Conservation (phyloP, 2,113 vertebrate species). For the Eonycteris spelaea region DNA sequence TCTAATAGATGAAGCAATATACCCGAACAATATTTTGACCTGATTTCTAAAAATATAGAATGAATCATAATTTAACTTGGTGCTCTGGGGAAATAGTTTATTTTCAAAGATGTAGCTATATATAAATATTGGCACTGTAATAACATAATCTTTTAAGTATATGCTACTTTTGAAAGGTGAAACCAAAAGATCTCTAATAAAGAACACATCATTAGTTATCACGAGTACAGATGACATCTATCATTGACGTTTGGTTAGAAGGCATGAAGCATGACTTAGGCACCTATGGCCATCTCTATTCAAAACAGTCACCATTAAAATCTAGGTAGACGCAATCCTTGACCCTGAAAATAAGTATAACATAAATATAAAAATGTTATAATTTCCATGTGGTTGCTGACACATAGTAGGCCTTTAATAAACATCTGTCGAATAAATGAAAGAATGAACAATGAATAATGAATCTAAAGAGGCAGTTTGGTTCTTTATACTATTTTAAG, state of each 20-base stretch:
- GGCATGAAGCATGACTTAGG: constrained; percentile 5
- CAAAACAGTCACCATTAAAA: neutral
- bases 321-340: neutral
- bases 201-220: neutral
- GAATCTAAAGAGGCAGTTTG: neutral
- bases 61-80: constrained; percentile 46
- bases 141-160: constrained; percentile 21
- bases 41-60: constrained; percentile 49
- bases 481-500: constrained; percentile 10
- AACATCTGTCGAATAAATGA: neutral
- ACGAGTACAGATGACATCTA: neutral
- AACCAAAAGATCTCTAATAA: constrained; percentile 34
- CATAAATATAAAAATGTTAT: neutral
- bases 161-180: constrained; percentile 32
- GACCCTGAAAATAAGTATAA: neutral
- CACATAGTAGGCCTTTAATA: neutral
- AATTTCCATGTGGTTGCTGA: neutral
- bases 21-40: constrained; percentile 56
- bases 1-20: constrained; percentile 52
- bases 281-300: neutral
- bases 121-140: constrained; percentile 23
- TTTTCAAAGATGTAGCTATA: neutral
- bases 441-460: constrained; percentile 13
- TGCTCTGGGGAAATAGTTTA: neutral
- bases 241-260: neutral